These are phyloP conservation scores for Brachionus rubens DNA, from an alignment of 1,140 invertebrate genomes.

Conservation along the genomic window DNA sequence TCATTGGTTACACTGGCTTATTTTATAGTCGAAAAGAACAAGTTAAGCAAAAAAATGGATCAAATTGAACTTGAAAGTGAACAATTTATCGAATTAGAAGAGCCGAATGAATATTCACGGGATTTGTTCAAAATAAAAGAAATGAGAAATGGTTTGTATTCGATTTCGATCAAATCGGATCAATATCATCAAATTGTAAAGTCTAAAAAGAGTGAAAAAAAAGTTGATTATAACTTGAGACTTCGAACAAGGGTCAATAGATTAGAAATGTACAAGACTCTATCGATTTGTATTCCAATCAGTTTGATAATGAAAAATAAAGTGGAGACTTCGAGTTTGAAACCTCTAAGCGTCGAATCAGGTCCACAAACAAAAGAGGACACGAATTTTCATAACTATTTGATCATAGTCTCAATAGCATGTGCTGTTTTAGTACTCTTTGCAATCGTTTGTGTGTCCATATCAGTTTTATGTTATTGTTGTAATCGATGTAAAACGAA, in stretches of 20 bases:
- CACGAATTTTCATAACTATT: background rate
- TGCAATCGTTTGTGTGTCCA: background rate
- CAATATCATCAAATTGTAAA: background rate
- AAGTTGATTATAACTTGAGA: background rate
- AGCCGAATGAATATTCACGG: background rate
- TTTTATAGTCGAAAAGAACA: conserved; percentile 1
- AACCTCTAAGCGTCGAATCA: background rate
- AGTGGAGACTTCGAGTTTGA: background rate
- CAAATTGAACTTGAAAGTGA: background rate
- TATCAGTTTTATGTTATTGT: background rate
- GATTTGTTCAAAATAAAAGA: conserved; percentile 1
- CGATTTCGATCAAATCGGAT: conserved; percentile 1
- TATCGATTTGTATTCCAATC: background rate
- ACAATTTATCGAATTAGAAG: background rate
- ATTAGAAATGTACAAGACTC: background rate
- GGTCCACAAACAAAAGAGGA: background rate
- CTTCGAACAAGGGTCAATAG: background rate
- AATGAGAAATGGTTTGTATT: conserved; percentile 35
- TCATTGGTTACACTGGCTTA: conserved; percentile 22
- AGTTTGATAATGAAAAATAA: background rate
- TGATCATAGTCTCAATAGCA: conserved; percentile 3
- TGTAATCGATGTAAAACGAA: background rate
- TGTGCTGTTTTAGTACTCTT: background rate
- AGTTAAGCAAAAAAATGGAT: background rate
- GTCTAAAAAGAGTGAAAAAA: background rate